Evolutionary conservation across 2,888 invertebrate species (phyloP), one percentile per base, ranked within the genome.

Genomic region (Amphiduros pacificus): DNA sequence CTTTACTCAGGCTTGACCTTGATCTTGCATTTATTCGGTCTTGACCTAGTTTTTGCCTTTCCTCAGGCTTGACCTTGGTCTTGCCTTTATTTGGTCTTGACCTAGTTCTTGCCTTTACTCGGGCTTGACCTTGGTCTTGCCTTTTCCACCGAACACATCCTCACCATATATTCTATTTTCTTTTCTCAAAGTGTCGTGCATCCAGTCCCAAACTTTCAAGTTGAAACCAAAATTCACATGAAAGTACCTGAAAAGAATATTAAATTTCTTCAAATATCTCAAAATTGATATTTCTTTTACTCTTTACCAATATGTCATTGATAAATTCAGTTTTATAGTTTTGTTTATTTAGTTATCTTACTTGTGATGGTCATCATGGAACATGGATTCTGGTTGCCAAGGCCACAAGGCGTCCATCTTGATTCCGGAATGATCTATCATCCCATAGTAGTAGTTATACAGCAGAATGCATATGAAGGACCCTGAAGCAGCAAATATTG

Each of bases 161-260:
- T 90, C 90, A 0, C 86, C 87, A 75, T 91, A 90, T 2, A 89
- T 85, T 3, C 87, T 82, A 74, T 89, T 86, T 48, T 85, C 84
- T 66, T 85, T 85, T 63, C 89, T 84, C 75, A 87, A 86, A 0
- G 91, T 90, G 0, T 89, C 89, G 72, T 90, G 89, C 4, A 89
- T 71, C 64, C 72, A 72, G 77, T 90, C 90, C 89, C 90, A 90
- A 36, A 87, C 64, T 49, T 80, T 84, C 78, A 88, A 87, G 75
- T 91, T 90, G 76, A 90, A 90, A 0, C 88, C 89, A 71, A 89
- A 90, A 81, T 91, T 91, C 73, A 89, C 88, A 74, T 90, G 90
- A 83, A 89, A 90, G 81, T 89, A 73, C 60, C 77, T 77, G 61
- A 48, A 66, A 64, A n/a, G n/a, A n/a, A n/a, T n/a, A n/a, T n/a